Conservation (phyloP, 2,797 vertebrate species). For the Poecilia velifera region DNA sequence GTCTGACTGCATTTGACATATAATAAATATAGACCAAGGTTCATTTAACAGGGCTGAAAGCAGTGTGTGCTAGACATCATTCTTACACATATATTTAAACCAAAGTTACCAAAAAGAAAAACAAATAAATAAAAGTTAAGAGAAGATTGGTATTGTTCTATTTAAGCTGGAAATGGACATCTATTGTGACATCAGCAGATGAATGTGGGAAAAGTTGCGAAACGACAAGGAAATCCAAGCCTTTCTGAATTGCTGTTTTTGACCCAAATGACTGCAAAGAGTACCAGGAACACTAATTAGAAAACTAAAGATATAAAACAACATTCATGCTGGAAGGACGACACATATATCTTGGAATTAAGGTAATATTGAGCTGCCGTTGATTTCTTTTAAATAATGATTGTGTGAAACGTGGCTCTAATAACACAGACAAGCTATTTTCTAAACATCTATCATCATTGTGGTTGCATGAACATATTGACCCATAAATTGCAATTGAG, state of each 20-base stretch:
- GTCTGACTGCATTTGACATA: conserved; percentile 54
- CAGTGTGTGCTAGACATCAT: conserved; percentile 15
- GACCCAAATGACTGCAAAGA: not conserved
- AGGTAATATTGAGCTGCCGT: not conserved
- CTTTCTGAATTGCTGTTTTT: not conserved
- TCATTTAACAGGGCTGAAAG: conserved; percentile 29
- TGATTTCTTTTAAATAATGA: not conserved
- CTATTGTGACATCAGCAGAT: not conserved
- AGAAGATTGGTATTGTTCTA: not conserved
- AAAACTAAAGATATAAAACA: not conserved
- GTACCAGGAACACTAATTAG: not conserved
- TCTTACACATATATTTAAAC: not conserved
- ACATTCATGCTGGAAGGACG: not conserved
- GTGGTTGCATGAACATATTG: not conserved
- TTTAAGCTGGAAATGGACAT: not conserved
- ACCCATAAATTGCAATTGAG: not conserved
- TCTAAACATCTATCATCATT: not conserved
- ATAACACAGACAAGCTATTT: not conserved
- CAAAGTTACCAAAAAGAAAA: not conserved
- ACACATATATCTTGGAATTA: not conserved
- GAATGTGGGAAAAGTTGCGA: too few relatives aligned
- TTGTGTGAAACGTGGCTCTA: not conserved
- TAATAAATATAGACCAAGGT: conserved; percentile 39
- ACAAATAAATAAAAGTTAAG: not conserved
- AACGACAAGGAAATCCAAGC: not conserved